A percentile compares a stretch with the other conserved stretches of the same genome.
These are phyloP conservation scores for Chrysaora quinquecirrha DNA, from an alignment of 30 jellyfish, hydroid and myxozoan genomes.

Conservation along the genomic window DNA sequence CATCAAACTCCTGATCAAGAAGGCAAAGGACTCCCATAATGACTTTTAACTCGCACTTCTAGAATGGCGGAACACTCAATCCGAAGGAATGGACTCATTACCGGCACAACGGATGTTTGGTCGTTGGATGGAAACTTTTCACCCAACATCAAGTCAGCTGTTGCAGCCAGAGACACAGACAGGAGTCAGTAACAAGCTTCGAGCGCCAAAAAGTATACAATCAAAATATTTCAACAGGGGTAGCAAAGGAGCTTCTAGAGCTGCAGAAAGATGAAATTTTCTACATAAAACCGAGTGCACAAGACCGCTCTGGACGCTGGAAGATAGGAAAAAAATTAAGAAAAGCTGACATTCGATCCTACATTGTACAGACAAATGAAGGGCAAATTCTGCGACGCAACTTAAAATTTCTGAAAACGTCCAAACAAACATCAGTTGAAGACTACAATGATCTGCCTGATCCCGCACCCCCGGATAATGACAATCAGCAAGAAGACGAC, in stretches of 20 bases:
- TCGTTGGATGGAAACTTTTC: background rate
- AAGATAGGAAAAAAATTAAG: background rate
- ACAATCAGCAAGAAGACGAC: background rate
- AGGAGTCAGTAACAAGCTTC: background rate
- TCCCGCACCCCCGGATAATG: background rate
- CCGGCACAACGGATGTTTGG: background rate
- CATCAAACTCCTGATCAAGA: background rate
- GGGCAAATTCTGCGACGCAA: background rate
- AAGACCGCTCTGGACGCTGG: background rate
- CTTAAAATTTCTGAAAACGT: background rate
- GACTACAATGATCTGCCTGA: background rate
- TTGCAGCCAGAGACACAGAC: background rate
- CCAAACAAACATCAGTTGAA: background rate
- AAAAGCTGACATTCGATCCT: background rate
- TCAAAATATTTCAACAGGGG: background rate
- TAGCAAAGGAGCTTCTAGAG: background rate
- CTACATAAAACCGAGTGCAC: background rate
- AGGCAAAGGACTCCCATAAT: background rate
- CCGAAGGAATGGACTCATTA: background rate
- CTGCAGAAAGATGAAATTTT: background rate
- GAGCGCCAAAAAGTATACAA: background rate
- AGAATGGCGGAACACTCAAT: background rate
- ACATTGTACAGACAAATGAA: background rate
- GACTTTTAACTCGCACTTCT: background rate
- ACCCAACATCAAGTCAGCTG: background rate